Base-by-base conservation (phyloP, 2,113 vertebrate genomes). In the Polypterus bichir region DNA sequence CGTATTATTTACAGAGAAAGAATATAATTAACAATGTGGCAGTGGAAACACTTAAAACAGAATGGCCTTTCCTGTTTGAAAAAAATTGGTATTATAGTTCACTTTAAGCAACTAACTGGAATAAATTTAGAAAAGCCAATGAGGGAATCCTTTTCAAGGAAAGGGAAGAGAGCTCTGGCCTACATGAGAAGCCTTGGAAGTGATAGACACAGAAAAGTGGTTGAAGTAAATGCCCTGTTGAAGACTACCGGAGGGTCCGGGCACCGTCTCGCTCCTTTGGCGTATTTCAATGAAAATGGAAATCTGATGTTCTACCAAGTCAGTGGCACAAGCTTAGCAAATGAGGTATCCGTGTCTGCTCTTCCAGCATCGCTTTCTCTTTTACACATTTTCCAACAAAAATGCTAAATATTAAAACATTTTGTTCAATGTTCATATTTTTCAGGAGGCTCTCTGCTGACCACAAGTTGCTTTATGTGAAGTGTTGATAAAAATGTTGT, bases 401-500 rank as follows among this genome's bases (percentile, higher is more conserved):
- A 27, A 27, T 27, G 27, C 27, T 27, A 27, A 27, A 27, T 27
- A 27, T 27, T 27, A 27, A 27, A 27, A 27, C 27, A 27, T 27
- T 27, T 27, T 27, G 27, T 27, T 27, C 27, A 27, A 27, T 27
- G 27, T 27, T 27, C 27, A 27, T 27, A 27, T 27, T 27, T 56
- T 3, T 56, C 59, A 61, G 52, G 47, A 48, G 51, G 45, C 9
- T 63, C 61, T 57, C 46, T 59, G 49, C 44, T 58, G 44, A 68
- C 65, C 54, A 58, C 68, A 49, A 60, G 44, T 48, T 9, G 59
- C 49, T 66, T 60, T 4, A 67, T 69, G 65, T 46, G 65, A 56
- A 27, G 67, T 9, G 65, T 61, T 57, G 67, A 71, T 56, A 60
- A 72, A 55, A 69, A 6, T 4, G 56, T 65, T 7, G 48, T 65